phyloP scores from a whole-genome alignment of 2,888 invertebrate species.

The Pherbina coryleti region DNA sequence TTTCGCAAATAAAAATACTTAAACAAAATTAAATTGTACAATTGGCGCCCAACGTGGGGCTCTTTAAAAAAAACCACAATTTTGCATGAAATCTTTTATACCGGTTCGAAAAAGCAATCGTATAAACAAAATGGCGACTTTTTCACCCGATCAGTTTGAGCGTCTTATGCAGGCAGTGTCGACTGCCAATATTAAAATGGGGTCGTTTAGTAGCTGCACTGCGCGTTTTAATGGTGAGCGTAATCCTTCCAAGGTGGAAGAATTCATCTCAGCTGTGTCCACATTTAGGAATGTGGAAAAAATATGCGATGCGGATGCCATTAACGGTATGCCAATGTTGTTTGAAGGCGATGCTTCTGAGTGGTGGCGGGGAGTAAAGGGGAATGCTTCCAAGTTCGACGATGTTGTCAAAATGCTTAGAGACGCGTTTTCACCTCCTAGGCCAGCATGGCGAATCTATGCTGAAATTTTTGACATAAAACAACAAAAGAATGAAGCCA shows the following conservation, averaged over 20 bases:
- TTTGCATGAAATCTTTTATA: too few species aligned
- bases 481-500: constrained; percentile 28
- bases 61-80: too few species aligned
- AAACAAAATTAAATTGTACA: too few species aligned
- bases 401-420: too few species aligned
- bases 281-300: constrained; percentile 28
- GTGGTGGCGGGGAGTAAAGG: constrained; percentile 36
- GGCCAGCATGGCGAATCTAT: constrained; percentile 34
- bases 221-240: not conserved
- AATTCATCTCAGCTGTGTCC: not conserved
- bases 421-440: too few species aligned
- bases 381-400: constrained; percentile 28
- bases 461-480: constrained; percentile 24
- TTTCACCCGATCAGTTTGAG: too few species aligned
- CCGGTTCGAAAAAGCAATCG: too few species aligned
- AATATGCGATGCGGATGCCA: constrained; percentile 27
- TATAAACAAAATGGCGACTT: too few species aligned
- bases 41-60: too few species aligned
- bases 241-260: not conserved
- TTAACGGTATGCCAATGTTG: constrained; percentile 38
- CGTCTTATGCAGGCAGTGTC: too few species aligned
- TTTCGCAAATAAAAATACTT: too few species aligned
- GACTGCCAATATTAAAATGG: too few species aligned
- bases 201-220: not conserved
- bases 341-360: constrained; percentile 41